Evolutionary conservation across 1,140 invertebrate species (phyloP), one percentile per base, ranked within the genome.

Genomic region (Pentalonia nigronervosa): DNA sequence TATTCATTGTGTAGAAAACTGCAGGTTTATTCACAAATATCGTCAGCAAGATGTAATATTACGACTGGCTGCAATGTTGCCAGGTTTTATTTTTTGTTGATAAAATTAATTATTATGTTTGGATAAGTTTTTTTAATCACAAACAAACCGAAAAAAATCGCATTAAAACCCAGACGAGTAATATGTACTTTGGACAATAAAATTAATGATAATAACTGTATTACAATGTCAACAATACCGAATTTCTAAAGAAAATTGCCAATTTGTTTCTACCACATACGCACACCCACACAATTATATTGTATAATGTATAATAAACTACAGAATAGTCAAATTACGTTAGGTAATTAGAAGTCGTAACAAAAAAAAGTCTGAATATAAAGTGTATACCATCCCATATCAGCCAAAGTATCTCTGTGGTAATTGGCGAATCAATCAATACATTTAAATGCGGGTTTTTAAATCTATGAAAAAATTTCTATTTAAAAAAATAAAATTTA

Each of bases 61-160:
- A 83, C 7, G 34, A 83, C 81, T 2, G 7, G 7, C 34, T 23
- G 17, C 30, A n/a, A 76, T 76, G 83, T 84, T 84, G 36, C 83
- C 83, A 84, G 81, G 36, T 76, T 76, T 76, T 76, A 76, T 76
- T 76, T 76, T n/a, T 76, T 76, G 60, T 76, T 76, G 17, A 76
- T 76, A 17, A 76, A 76, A 14, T 76, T n/a, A 76, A 76, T 76
- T 34, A 76, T 76, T 76, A n/a, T 67, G 30, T 11, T 76, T 76
- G n/a, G 4, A n/a, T 76, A 76, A 76, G n/a, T 76, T n/a, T 17
- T 41, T 20, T n/a, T 34, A 76, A 76, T n/a, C 60, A 76, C 60
- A n/a, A 76, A 17, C 60, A 76, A n/a, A 76, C 14, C 25, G 4
- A n/a, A 67, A 76, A n/a, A 76, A n/a, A 7, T 6, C 6, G n/a